A percentile compares a stretch with the other conserved stretches of the same genome.
Conservation (phyloP, 2,888 invertebrate species). For the Empis stercorea region DNA sequence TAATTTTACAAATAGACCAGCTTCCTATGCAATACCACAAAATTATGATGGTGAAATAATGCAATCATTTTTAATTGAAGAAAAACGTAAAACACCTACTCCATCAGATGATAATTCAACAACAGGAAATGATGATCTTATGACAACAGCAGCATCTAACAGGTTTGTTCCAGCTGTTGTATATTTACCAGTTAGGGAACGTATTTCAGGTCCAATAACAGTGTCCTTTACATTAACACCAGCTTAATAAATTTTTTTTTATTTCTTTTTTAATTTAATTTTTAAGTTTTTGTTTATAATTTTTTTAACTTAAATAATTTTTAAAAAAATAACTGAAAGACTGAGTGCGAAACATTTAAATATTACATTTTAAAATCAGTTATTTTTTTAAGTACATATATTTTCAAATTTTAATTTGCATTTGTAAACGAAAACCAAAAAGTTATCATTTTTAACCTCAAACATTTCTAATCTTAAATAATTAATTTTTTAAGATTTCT, state of each 20-base stretch:
- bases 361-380: neutral
- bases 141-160: slow-evolving; percentile 15
- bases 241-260: slow-evolving; percentile 44
- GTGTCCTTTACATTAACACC: slow-evolving; percentile 90
- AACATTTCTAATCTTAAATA: too few relatives aligned
- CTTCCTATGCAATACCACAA: slow-evolving; percentile 53
- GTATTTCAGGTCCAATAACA: slow-evolving; percentile 73
- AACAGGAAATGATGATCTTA: slow-evolving; percentile 7
- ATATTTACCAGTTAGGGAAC: slow-evolving; percentile 83
- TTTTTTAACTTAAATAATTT: neutral
- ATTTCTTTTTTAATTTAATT: neutral
- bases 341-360: neutral
- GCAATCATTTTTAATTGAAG: slow-evolving; percentile 84
- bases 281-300: neutral
- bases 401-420: too few relatives aligned
- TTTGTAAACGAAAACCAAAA: too few relatives aligned
- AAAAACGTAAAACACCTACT: slow-evolving; percentile 25
- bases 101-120: slow-evolving; percentile 1
- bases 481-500: too few relatives aligned
- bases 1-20: slow-evolving; percentile 37
- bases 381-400: too few relatives aligned
- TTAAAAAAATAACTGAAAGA: slow-evolving; percentile 1
- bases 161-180: slow-evolving; percentile 84
- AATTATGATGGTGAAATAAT: slow-evolving; percentile 45
- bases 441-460: too few relatives aligned